A percentile compares a stretch with the other conserved stretches of the same genome.
phyloP scores from a whole-genome alignment of 92 coral and sea anemone species.

The Actinostola sp. region DNA sequence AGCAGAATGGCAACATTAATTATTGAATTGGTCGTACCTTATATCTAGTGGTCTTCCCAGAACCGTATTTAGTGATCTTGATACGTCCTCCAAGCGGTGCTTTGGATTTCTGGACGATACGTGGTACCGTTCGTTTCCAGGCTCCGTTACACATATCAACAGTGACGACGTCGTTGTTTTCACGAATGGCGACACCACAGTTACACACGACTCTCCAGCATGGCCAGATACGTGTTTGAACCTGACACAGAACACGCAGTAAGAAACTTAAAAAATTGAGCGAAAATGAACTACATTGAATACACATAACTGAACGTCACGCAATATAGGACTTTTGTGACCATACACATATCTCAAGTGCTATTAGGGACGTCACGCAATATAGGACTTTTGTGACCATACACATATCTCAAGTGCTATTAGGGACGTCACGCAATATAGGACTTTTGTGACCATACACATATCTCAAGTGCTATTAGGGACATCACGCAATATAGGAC shows the following conservation, averaged over 20 bases:
- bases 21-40: too few species aligned
- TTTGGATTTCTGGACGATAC: conserved; percentile 70
- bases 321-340: too few species aligned
- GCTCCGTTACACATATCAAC: conserved; percentile 86
- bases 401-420: too few species aligned
- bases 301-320: too few species aligned
- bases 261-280: not conserved
- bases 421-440: too few species aligned
- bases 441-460: too few species aligned
- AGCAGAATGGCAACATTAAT: not conserved
- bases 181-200: conserved; percentile 87
- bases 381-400: too few species aligned
- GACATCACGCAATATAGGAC: too few species aligned
- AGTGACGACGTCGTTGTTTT: conserved; percentile 74
- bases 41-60: conserved; percentile 72
- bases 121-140: conserved; percentile 72
- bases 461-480: too few species aligned
- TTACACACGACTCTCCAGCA: conserved; percentile 92
- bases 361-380: too few species aligned
- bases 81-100: conserved; percentile 69
- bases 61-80: conserved; percentile 55
- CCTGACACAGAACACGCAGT: conserved; percentile 42
- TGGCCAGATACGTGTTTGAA: conserved; percentile 87
- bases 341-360: too few species aligned
- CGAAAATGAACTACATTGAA: too few species aligned